Conservation (phyloP, 2,797 vertebrate species). For the Capromys pilorides region DNA sequence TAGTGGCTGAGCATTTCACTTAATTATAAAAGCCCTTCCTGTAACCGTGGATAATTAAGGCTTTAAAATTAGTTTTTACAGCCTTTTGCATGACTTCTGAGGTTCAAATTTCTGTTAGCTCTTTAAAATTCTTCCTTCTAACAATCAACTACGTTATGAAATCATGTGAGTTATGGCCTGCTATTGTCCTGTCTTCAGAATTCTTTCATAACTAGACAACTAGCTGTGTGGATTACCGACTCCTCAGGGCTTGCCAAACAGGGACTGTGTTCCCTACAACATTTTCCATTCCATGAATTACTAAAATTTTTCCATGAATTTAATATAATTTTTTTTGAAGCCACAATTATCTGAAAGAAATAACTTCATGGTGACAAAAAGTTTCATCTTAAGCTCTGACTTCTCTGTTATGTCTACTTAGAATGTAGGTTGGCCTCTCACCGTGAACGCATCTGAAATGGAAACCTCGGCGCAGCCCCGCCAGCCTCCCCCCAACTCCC, state of each 20-base stretch:
- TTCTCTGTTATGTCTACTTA: neutral
- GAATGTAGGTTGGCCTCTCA: neutral
- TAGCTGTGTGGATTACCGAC: slow-evolving; percentile 26
- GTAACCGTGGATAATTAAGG: slow-evolving; percentile 1
- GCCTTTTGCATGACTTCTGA: slow-evolving; percentile 11
- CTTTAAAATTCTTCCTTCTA: slow-evolving; percentile 46
- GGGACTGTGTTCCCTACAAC: neutral
- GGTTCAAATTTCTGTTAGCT: slow-evolving; percentile 34
- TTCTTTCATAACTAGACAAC: slow-evolving; percentile 40
- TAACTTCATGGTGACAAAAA: neutral
- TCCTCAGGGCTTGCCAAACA: slow-evolving; percentile 30
- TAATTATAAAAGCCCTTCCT: slow-evolving; percentile 11
- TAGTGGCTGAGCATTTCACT: slow-evolving; percentile 24
- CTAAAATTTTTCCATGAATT: slow-evolving; percentile 43
- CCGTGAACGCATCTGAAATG: neutral
- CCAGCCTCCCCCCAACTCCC: neutral
- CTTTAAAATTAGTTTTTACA: slow-evolving; percentile 48
- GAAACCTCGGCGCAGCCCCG: neutral
- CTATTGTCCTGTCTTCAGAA: slow-evolving; percentile 35
- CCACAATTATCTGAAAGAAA: slow-evolving; percentile 30
- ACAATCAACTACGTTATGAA: slow-evolving; percentile 2
- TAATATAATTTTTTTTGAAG: slow-evolving; percentile 57
- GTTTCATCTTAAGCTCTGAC: neutral
- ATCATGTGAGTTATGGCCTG: slow-evolving; percentile 38
- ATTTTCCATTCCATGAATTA: slow-evolving; percentile 63